These are phyloP conservation scores for Argya squamiceps DNA, from an alignment of 2,797 vertebrate species.

Conservation along the genomic window DNA sequence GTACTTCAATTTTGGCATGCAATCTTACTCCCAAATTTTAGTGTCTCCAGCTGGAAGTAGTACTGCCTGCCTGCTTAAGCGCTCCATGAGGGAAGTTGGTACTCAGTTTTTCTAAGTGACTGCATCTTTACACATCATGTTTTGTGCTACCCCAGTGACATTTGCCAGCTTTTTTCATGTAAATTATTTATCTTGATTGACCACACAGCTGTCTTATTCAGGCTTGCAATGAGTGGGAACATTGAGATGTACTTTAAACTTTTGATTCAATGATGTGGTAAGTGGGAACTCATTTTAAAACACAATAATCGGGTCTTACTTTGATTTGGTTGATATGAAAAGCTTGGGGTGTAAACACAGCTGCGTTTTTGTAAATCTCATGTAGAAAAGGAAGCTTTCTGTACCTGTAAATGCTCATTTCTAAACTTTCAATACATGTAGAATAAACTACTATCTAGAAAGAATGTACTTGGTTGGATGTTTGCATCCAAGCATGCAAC, in stretches of 20 bases:
- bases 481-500: neutral
- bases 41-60: neutral
- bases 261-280: conserved; percentile 6
- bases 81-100: neutral
- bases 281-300: conserved; percentile 20
- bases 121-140: neutral
- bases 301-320: neutral
- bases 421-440: neutral
- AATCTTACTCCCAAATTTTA: neutral
- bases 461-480: neutral
- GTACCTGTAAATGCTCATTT: neutral
- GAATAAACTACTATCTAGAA: conserved; percentile 19
- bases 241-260: conserved; percentile 30
- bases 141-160: neutral
- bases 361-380: neutral
- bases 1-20: neutral
- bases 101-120: neutral
- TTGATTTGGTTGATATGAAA: conserved; percentile 39
- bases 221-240: neutral
- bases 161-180: neutral
- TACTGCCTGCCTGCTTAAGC: neutral
- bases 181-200: conserved; percentile 16
- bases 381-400: neutral
- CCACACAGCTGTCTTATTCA: neutral
- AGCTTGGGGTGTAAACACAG: neutral